These are phyloP conservation scores for Apteryx owenii DNA, from an alignment of 2,113 vertebrate genomes.

Conservation along the genomic window DNA sequence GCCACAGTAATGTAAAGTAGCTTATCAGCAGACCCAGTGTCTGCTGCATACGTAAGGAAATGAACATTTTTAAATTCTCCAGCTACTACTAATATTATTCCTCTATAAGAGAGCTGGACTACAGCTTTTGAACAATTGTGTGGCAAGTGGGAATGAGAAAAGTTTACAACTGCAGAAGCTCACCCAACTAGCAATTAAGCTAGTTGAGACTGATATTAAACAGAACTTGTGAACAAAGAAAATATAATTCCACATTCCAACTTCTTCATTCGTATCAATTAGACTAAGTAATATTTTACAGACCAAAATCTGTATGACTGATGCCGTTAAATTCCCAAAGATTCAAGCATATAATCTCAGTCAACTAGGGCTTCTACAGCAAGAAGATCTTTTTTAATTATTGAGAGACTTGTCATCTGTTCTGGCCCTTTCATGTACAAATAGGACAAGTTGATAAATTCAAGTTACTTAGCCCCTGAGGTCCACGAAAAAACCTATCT, in stretches of 20 bases:
- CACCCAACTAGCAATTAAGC: background rate
- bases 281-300: background rate
- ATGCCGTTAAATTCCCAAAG: background rate
- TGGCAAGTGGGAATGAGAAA: background rate
- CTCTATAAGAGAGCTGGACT: background rate
- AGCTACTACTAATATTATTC: background rate
- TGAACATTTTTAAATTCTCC: background rate
- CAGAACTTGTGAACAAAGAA: background rate
- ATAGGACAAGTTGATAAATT: background rate
- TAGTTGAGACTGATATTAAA: background rate
- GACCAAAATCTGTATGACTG: background rate
- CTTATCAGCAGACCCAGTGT: background rate
- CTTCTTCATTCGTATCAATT: background rate
- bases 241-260: background rate
- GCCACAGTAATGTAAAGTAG: background rate
- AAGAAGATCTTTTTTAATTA: background rate
- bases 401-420: background rate
- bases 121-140: background rate
- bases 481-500: background rate
- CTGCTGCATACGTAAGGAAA: background rate
- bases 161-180: background rate
- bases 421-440: too few species aligned
- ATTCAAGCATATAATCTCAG: background rate
- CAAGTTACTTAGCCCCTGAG: background rate
- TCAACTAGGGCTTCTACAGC: background rate